Evolutionary conservation across 2,797 vertebrate species (phyloP).

Genomic region (Natrix natrix): DNA sequence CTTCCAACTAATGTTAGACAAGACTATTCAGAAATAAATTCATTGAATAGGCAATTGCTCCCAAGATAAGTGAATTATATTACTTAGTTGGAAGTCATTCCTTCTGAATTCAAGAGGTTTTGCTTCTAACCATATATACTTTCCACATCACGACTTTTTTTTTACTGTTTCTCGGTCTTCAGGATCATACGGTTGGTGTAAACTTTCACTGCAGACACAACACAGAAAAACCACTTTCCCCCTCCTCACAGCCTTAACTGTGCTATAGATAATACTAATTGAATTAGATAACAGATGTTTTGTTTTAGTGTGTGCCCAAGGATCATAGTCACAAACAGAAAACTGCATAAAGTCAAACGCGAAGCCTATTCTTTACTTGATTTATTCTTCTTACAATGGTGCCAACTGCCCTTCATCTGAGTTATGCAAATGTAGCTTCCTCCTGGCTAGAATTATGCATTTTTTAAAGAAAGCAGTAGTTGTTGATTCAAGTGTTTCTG

Average conservation of each 20-base stretch:
- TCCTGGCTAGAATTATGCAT: not conserved
- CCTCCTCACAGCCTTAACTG: not conserved
- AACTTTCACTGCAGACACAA: not conserved
- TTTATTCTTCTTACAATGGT: not conserved
- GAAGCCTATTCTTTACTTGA: not conserved
- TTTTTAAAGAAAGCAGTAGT: not conserved
- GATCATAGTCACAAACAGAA: conserved; percentile 13
- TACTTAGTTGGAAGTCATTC: not conserved
- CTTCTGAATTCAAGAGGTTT: not conserved
- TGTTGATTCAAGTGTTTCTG: not conserved
- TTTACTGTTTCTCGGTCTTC: not conserved
- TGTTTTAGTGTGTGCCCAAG: not conserved
- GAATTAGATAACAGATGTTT: not conserved
- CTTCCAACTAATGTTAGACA: not conserved
- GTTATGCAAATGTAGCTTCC: not conserved
- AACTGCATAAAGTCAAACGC: conserved; percentile 1
- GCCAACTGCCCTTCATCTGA: conserved; percentile 1
- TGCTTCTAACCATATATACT: not conserved
- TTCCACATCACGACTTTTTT: not conserved
- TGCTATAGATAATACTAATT: not conserved
- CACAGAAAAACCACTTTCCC: not conserved
- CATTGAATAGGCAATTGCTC: not conserved
- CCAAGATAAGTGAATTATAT: not conserved
- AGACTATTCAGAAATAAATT: not conserved
- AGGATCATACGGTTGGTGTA: not conserved